phyloP scores from a whole-genome alignment of 2,888 invertebrate species.

The Archips crataeganus region DNA sequence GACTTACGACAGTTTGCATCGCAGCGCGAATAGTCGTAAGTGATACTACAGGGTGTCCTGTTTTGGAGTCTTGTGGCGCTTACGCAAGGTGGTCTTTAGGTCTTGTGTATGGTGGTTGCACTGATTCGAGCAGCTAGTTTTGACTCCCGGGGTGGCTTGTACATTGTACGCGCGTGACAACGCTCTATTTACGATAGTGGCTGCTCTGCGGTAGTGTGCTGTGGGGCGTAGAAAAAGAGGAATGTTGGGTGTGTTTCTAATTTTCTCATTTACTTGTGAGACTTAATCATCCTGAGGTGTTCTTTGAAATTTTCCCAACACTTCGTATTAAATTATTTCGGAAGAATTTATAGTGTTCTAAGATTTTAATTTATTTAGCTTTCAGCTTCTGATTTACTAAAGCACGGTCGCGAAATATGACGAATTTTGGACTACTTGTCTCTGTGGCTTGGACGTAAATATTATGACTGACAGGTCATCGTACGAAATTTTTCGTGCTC shows the following conservation, averaged over 20 bases:
- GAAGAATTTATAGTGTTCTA: too few relatives aligned
- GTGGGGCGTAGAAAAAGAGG: slow-evolving; percentile 57
- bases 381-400: too few relatives aligned
- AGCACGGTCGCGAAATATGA: too few relatives aligned
- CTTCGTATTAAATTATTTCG: too few relatives aligned
- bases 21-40: slow-evolving; percentile 13
- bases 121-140: slow-evolving; percentile 76
- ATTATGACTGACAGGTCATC: too few relatives aligned
- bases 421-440: too few relatives aligned
- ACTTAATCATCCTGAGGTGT: too few relatives aligned
- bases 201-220: slow-evolving; percentile 63
- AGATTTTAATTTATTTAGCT: too few relatives aligned
- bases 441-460: too few relatives aligned
- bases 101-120: slow-evolving; percentile 44
- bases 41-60: slow-evolving; percentile 11
- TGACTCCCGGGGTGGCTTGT: slow-evolving; percentile 83
- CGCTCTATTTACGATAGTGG: slow-evolving; percentile 80
- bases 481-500: too few relatives aligned
- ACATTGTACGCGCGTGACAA: slow-evolving; percentile 83
- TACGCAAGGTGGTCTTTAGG: slow-evolving; percentile 46
- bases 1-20: slow-evolving; percentile 30
- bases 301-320: too few relatives aligned
- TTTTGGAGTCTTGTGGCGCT: slow-evolving; percentile 25
- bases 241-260: slow-evolving; percentile 8
- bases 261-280: too few relatives aligned